Percentiles rank a stretch among this genome's conserved stretches.
phyloP scores from a whole-genome alignment of 2,113 vertebrate genomes.

The Mustela nigripes region DNA sequence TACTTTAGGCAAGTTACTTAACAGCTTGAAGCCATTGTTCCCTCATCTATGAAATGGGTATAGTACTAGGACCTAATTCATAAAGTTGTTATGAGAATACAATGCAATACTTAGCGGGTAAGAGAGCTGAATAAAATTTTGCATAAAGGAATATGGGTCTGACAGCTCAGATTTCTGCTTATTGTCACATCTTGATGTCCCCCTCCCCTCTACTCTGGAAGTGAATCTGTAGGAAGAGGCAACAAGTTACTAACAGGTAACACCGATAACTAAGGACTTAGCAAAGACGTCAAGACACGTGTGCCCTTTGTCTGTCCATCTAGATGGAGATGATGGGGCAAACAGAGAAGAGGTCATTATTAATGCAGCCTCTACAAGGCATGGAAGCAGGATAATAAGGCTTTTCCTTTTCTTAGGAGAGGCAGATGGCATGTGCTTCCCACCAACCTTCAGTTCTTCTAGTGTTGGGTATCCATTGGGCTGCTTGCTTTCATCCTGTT shows the following conservation, averaged over 20 bases:
- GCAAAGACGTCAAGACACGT: neutral
- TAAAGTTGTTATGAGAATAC: neutral
- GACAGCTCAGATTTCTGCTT: neutral
- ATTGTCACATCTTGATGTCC: neutral
- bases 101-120: neutral
- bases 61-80: neutral
- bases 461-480: neutral
- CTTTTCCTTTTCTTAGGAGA: neutral
- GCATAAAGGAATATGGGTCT: neutral
- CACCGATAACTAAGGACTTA: neutral
- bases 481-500: neutral
- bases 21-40: neutral
- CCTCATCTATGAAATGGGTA: neutral
- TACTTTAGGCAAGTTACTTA: neutral
- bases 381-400: neutral
- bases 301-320: neutral
- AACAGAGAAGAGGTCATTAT: neutral
- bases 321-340: neutral
- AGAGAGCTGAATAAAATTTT: neutral
- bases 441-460: neutral
- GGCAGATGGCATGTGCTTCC: neutral
- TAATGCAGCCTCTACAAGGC: neutral
- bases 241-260: neutral
- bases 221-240: neutral
- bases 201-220: neutral